Percentiles rank a stretch among this genome's conserved stretches.
phyloP scores from a whole-genome alignment of 2,113 vertebrate species.

The Cottus gobio region DNA sequence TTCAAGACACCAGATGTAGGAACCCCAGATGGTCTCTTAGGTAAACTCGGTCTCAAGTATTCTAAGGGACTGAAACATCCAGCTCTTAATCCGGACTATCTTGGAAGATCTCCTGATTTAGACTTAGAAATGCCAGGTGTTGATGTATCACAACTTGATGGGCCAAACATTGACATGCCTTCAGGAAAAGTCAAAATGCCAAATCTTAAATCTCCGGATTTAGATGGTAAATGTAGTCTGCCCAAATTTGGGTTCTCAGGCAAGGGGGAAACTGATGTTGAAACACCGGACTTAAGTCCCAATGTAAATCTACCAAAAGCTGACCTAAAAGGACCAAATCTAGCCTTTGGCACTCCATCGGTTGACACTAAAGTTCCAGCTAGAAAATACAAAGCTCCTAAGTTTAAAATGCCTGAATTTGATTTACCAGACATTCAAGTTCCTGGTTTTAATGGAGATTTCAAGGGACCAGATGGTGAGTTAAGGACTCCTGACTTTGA shows the following conservation, averaged over 20 bases:
- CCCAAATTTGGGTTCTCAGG: conserved; percentile 43
- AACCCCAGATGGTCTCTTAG: conserved; percentile 25
- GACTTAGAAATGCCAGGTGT: conserved; percentile 38
- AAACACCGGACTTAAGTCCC: conserved; percentile 44
- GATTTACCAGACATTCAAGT: conserved; percentile 48
- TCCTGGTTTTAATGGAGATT: conserved; percentile 42
- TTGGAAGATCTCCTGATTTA: conserved; percentile 41
- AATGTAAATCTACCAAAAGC: conserved; percentile 39
- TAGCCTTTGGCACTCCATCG: conserved; percentile 36
- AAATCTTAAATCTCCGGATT: conserved; percentile 52
- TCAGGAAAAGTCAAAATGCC: conserved; percentile 54
- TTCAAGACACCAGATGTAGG: conserved; percentile 30
- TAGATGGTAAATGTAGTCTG: conserved; percentile 50
- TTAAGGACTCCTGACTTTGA: conserved; percentile 36
- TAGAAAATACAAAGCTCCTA: conserved; percentile 65
- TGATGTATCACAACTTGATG: conserved; percentile 37
- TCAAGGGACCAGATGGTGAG: conserved; percentile 13
- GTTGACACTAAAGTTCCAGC: conserved; percentile 36
- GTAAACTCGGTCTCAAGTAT: conserved; percentile 45
- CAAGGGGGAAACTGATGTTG: conserved; percentile 18
- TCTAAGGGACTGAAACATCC: conserved; percentile 63
- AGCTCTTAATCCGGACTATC: conserved; percentile 67
- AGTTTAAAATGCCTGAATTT: conserved; percentile 71
- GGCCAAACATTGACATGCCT: conserved; percentile 6
- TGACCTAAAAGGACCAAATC: conserved; percentile 28